phyloP scores from a whole-genome alignment of 2,888 invertebrate genomes.

The Trissolcus japonicus region DNA sequence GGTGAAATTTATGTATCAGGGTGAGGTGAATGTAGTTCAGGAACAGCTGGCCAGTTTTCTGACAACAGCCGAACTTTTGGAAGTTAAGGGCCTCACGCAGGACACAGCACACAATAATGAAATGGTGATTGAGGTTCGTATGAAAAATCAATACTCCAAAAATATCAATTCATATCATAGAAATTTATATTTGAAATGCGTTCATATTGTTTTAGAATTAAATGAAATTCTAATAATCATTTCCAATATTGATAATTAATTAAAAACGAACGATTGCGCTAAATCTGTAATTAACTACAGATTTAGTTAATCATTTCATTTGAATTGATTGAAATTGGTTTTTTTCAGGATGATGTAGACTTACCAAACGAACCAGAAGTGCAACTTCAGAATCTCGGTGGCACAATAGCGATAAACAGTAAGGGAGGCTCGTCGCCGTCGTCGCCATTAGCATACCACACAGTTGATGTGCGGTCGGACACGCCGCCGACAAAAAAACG shows the following conservation, averaged over 20 bases:
- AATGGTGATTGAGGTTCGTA: conserved; percentile 65
- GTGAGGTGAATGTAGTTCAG: conserved; percentile 88
- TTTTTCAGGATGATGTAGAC: conserved; percentile 71
- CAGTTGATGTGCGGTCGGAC: conserved; percentile 68
- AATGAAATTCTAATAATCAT: too few relatives aligned
- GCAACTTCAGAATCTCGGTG: conserved; percentile 71
- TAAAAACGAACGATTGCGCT: too few relatives aligned
- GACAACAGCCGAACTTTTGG: conserved; percentile 85
- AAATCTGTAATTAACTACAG: too few relatives aligned
- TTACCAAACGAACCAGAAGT: conserved; percentile 75
- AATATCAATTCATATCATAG: too few relatives aligned
- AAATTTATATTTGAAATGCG: too few relatives aligned
- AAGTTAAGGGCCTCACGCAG: conserved; percentile 86
- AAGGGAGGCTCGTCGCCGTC: conserved; percentile 71
- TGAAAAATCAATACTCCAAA: conserved; percentile 3
- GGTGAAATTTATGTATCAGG: conserved; percentile 88
- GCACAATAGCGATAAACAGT: conserved; percentile 68
- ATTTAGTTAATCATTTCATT: too few relatives aligned
- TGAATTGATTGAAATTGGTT: background rate
- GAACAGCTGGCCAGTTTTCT: conserved; percentile 87
- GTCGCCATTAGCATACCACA: conserved; percentile 70
- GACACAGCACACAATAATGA: conserved; percentile 75
- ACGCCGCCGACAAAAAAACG: conserved; percentile 73
- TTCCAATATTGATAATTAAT: too few relatives aligned
- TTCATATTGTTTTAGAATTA: too few relatives aligned